Conservation (phyloP, 2,797 vertebrate species). For the Craterocephalus amniculus region DNA sequence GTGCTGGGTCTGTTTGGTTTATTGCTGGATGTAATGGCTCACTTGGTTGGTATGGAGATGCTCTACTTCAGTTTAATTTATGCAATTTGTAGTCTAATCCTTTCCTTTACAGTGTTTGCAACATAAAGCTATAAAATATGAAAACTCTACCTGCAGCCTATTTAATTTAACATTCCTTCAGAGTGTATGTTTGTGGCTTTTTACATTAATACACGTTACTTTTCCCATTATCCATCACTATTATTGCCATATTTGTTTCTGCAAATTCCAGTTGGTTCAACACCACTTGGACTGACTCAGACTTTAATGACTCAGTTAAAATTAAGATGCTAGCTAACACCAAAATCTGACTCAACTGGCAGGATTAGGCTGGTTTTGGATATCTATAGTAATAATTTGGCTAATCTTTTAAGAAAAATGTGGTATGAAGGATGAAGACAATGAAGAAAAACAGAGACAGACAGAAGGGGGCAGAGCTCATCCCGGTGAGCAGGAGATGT, state of each 20-base stretch:
- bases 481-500: slow-evolving; percentile 60
- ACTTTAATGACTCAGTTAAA: neutral
- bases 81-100: neutral
- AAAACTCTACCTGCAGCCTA: neutral
- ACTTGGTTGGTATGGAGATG: neutral
- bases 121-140: neutral
- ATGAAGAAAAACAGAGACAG: too few species aligned
- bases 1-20: neutral
- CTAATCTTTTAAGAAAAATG: slow-evolving; percentile 22
- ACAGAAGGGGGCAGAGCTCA: slow-evolving; percentile 51
- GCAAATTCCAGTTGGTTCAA: neutral
- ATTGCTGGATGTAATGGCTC: neutral
- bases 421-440: slow-evolving; percentile 15
- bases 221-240: too few species aligned
- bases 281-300: neutral
- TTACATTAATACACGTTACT: neutral
- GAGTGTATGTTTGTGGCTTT: neutral
- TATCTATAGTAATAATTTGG: neutral
- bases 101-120: neutral
- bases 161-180: neutral
- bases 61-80: neutral
- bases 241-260: neutral
- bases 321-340: neutral
- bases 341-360: neutral
- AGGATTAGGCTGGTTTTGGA: neutral